Conservation (phyloP, 2,888 invertebrate genomes). For the Pandemis heparana region DNA sequence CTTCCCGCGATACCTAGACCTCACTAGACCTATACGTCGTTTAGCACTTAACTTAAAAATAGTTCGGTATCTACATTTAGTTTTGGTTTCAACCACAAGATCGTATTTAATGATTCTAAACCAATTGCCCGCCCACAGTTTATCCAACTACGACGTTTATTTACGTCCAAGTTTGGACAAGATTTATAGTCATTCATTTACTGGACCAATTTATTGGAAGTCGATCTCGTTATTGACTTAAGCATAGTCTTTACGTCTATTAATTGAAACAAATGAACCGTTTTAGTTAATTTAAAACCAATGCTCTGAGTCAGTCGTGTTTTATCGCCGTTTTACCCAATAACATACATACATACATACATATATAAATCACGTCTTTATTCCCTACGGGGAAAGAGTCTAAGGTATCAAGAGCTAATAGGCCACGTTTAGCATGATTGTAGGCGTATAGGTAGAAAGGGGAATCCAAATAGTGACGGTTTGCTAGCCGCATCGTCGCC, state of each 20-base stretch:
- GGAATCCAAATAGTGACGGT: no score
- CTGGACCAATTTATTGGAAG: constrained; percentile 31
- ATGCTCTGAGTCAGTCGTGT: constrained; percentile 15
- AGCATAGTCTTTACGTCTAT: constrained; percentile 16
- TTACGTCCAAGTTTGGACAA: constrained; percentile 6
- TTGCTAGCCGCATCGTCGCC: no score
- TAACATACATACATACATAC: no score
- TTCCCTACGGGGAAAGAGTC: no score
- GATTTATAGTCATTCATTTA: constrained; percentile 26
- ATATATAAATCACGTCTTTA: no score
- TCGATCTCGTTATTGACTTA: constrained; percentile 22
- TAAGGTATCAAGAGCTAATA: no score
- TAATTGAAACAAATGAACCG: constrained; percentile 32
- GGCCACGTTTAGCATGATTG: no score
- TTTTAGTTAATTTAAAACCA: constrained; percentile 11
- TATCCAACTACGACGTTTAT: constrained; percentile 4
- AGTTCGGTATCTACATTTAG: no score
- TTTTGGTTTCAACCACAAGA: neutral
- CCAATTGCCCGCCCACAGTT: constrained; percentile 13
- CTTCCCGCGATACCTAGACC: no score
- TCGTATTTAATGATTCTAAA: neutral
- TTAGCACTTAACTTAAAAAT: no score
- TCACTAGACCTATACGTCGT: no score
- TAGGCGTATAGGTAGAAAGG: no score
- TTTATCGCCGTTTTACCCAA: neutral